phyloP scores from a whole-genome alignment of 2,888 invertebrate species.

The Mimumesa dahlbomi region DNA sequence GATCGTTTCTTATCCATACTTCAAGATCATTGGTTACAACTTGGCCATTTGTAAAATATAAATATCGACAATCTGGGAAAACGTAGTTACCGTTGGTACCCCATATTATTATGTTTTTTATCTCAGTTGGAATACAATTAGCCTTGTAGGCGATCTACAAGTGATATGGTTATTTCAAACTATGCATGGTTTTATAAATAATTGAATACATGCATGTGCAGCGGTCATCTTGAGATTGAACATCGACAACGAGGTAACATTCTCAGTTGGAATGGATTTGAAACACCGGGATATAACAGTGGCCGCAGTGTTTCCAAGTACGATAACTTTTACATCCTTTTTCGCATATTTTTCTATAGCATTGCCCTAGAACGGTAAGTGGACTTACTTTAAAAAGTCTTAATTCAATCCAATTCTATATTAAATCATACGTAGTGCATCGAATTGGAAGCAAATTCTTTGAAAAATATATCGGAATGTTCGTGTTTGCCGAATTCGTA shows the following conservation, averaged over 20 bases:
- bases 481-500: conserved; percentile 49
- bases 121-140: conserved; percentile 37
- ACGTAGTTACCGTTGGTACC: conserved; percentile 41
- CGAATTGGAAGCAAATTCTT: conserved; percentile 21
- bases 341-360: conserved; percentile 55
- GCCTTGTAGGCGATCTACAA: conserved; percentile 49
- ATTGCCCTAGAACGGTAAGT: conserved; percentile 42
- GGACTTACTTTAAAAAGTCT: not conserved
- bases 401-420: not conserved
- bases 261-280: conserved; percentile 48
- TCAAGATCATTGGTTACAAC: conserved; percentile 19
- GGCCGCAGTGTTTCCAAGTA: conserved; percentile 49
- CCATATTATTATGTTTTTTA: conserved; percentile 63
- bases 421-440: not conserved
- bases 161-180: not conserved
- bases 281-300: conserved; percentile 48
- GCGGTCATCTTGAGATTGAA: conserved; percentile 42
- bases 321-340: conserved; percentile 49
- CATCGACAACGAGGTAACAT: conserved; percentile 51
- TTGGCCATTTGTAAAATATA: conserved; percentile 32
- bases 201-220: conserved; percentile 42
- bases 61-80: conserved; percentile 51
- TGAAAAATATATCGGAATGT: conserved; percentile 51
- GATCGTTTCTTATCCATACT: conserved; percentile 43
- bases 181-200: not conserved